A percentile compares a stretch with the other conserved stretches of the same genome.
Conservation (phyloP, 2,888 invertebrate species). For the Troides helena region DNA sequence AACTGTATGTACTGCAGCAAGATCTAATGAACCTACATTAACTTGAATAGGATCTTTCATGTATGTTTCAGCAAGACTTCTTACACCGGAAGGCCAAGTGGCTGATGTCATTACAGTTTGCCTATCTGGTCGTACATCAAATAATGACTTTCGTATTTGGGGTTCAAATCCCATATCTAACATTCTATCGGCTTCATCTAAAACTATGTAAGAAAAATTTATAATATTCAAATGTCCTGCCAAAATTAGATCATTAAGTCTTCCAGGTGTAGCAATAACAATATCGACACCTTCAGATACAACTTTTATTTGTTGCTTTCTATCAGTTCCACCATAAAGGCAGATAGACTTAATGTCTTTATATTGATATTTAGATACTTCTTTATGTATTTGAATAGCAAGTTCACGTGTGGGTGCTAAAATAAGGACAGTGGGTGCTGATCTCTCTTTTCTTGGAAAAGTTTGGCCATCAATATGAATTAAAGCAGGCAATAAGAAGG, state of each 20-base stretch:
- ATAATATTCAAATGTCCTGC: constrained; percentile 86
- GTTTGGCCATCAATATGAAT: constrained; percentile 95
- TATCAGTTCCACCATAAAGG: constrained; percentile 93
- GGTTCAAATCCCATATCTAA: constrained; percentile 93
- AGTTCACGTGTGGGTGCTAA: constrained; percentile 96
- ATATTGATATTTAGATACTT: constrained; percentile 94
- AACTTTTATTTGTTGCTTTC: constrained; percentile 87
- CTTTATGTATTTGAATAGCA: constrained; percentile 95
- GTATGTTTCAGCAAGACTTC: constrained; percentile 91
- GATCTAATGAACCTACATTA: constrained; percentile 92
- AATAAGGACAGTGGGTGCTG: constrained; percentile 92
- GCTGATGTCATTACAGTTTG: constrained; percentile 99
- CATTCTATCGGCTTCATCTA: constrained; percentile 96
- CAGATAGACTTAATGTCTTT: constrained; percentile 93
- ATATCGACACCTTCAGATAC: constrained; percentile 93
- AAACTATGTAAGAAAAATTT: constrained; percentile 91
- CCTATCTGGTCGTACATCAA: constrained; percentile 91
- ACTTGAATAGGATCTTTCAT: constrained; percentile 95
- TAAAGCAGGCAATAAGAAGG: constrained; percentile 94
- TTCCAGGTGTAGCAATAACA: constrained; percentile 96
- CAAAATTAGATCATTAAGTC: constrained; percentile 93
- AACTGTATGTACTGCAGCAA: constrained; percentile 94
- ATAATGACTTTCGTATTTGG: constrained; percentile 90
- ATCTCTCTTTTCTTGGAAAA: constrained; percentile 84
- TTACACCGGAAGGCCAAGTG: constrained; percentile 95